phyloP scores from a whole-genome alignment of 2,113 vertebrate species.

The Stictonetta naevosa region DNA sequence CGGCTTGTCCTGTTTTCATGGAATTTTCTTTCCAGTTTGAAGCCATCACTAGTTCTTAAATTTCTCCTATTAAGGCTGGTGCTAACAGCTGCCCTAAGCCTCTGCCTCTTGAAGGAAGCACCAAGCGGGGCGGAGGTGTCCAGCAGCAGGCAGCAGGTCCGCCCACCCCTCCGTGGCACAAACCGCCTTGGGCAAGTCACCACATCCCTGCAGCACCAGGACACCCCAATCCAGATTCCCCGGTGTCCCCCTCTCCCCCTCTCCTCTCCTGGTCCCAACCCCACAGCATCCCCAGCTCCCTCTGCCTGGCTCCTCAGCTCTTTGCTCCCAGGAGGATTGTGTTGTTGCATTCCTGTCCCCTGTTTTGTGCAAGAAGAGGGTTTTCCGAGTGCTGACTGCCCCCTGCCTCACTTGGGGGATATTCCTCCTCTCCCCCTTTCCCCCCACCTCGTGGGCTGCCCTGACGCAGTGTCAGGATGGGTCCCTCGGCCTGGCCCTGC shows the following conservation, averaged over 20 bases:
- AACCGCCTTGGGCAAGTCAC: too few relatives aligned
- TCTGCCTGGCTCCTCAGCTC: not conserved
- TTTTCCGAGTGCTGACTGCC: not conserved
- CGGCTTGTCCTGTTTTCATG: not conserved
- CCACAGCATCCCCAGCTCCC: not conserved
- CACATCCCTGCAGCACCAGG: not conserved
- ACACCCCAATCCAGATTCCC: not conserved
- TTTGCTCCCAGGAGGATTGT: not conserved
- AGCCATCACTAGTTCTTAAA: not conserved
- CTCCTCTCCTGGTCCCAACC: not conserved
- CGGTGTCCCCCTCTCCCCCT: not conserved
- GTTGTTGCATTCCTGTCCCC: not conserved
- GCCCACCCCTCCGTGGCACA: not conserved
- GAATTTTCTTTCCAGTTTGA: slow-evolving; percentile 8
- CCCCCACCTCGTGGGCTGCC: not conserved
- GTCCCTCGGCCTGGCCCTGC: not conserved
- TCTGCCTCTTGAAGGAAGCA: not conserved
- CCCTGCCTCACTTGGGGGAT: not conserved
- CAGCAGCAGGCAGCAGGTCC: not conserved
- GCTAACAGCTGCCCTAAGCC: not conserved
- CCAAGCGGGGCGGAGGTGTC: not conserved
- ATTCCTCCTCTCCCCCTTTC: not conserved
- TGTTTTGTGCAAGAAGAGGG: not conserved
- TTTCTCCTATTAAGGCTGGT: slow-evolving; percentile 33
- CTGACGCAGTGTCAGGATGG: not conserved